Percentiles rank a stretch among this genome's conserved stretches.
phyloP scores from a whole-genome alignment of 2,888 invertebrate species.

The Bhutanitis thaidina region DNA sequence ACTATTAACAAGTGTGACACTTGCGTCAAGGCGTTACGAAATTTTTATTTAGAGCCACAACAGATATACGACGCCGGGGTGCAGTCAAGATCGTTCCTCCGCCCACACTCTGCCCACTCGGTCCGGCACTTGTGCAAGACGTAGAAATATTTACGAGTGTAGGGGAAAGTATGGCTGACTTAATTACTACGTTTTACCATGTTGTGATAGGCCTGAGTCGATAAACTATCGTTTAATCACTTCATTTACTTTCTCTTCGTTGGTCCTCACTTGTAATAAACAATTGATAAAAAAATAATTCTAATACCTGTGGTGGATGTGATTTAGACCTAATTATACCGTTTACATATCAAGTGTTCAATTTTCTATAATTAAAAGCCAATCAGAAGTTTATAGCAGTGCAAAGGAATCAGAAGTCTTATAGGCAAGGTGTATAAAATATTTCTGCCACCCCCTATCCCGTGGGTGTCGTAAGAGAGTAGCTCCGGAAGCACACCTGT shows the following conservation, averaged over 20 bases:
- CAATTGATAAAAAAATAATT: slow-evolving; percentile 6
- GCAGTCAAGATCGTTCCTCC: slow-evolving; percentile 34
- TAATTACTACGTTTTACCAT: slow-evolving; percentile 23
- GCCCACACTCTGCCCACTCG: slow-evolving; percentile 36
- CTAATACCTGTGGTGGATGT: no score
- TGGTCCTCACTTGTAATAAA: neutral
- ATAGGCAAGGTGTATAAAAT: no score
- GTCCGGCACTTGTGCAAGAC: slow-evolving; percentile 23
- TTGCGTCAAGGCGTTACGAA: slow-evolving; percentile 14
- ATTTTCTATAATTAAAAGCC: no score
- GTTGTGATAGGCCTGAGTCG: slow-evolving; percentile 1
- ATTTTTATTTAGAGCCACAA: slow-evolving; percentile 27
- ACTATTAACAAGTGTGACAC: neutral
- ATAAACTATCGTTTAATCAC: slow-evolving; percentile 10
- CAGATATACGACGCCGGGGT: slow-evolving; percentile 26
- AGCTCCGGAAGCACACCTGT: no score
- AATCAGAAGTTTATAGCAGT: no score
- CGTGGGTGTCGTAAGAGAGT: no score
- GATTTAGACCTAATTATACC: no score
- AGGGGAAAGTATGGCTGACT: slow-evolving; percentile 29
- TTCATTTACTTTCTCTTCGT: slow-evolving; percentile 5
- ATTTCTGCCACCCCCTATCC: no score
- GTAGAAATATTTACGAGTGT: slow-evolving; percentile 23
- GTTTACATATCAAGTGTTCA: no score
- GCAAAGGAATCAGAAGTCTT: no score